A percentile compares a stretch with the other conserved stretches of the same genome.
Evolutionary conservation across 2,888 invertebrate genomes (phyloP).

Genomic region (Lepidochitona cinerea): DNA sequence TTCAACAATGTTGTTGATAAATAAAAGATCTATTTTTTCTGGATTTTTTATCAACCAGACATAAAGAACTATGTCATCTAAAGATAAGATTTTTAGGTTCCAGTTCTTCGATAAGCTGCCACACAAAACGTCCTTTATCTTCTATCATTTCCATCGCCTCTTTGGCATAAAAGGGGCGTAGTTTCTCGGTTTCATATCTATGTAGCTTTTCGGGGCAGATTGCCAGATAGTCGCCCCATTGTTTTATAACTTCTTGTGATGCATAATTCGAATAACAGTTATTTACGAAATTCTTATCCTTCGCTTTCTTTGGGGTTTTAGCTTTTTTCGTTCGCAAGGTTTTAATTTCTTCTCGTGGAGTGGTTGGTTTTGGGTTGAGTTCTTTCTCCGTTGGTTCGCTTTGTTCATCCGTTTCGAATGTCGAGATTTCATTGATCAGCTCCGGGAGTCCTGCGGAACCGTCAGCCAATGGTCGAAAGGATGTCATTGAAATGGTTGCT

Average conservation of each 20-base stretch:
- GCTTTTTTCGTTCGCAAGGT: neutral
- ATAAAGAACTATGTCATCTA: too few relatives aligned
- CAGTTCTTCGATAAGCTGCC: conserved; percentile 47
- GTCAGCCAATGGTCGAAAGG: conserved; percentile 33
- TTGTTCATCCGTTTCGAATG: neutral
- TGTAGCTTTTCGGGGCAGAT: conserved; percentile 34
- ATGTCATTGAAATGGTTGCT: conserved; percentile 41
- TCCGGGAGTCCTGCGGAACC: neutral
- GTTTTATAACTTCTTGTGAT: conserved; percentile 28
- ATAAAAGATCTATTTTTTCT: too few relatives aligned
- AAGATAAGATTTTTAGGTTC: conserved; percentile 13
- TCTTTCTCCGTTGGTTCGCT: neutral
- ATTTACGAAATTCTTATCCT: neutral
- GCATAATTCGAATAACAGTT: conserved; percentile 14
- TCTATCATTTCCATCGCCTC: conserved; percentile 49
- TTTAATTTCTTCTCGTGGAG: neutral
- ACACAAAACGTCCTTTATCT: conserved; percentile 45
- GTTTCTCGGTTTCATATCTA: conserved; percentile 34
- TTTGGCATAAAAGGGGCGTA: conserved; percentile 17
- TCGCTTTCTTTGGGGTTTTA: neutral
- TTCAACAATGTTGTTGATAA: too few relatives aligned
- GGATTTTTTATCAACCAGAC: too few relatives aligned
- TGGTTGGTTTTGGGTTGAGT: neutral
- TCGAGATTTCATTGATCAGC: neutral
- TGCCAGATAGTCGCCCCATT: conserved; percentile 44